Evolutionary conservation across 2,113 vertebrate genomes (phyloP).

Genomic region (Numida meleagris): DNA sequence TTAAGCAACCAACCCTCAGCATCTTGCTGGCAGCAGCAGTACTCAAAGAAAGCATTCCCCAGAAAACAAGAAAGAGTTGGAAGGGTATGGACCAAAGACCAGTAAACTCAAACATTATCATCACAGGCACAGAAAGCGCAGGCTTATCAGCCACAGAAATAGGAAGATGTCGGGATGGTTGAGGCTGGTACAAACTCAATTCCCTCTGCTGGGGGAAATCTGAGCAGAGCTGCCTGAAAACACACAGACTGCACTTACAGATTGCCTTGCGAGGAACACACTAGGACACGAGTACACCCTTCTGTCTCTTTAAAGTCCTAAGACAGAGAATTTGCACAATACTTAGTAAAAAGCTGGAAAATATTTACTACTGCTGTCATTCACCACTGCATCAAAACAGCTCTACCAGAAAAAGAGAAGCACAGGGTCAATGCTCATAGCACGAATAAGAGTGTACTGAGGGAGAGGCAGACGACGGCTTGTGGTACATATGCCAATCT

Average conservation of each 20-base stretch:
- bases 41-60: neutral
- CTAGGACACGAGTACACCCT: neutral
- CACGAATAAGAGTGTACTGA: accelerated
- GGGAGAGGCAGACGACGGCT: neutral
- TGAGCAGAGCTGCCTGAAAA: neutral
- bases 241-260: neutral
- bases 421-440: neutral
- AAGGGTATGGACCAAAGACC: neutral
- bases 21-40: neutral
- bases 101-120: neutral
- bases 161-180: neutral
- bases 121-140: accelerated
- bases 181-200: neutral
- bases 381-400: neutral
- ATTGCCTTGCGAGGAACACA: neutral
- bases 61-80: neutral
- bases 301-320: neutral
- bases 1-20: neutral
- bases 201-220: neutral
- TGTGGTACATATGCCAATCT: neutral
- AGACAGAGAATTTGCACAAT: neutral
- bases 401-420: neutral
- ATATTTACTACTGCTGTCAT: neutral
- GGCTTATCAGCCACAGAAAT: neutral
- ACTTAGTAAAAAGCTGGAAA: neutral